phyloP scores from a whole-genome alignment of 30 jellyfish, hydroid and myxozoan species.

The Aurelia sp. region DNA sequence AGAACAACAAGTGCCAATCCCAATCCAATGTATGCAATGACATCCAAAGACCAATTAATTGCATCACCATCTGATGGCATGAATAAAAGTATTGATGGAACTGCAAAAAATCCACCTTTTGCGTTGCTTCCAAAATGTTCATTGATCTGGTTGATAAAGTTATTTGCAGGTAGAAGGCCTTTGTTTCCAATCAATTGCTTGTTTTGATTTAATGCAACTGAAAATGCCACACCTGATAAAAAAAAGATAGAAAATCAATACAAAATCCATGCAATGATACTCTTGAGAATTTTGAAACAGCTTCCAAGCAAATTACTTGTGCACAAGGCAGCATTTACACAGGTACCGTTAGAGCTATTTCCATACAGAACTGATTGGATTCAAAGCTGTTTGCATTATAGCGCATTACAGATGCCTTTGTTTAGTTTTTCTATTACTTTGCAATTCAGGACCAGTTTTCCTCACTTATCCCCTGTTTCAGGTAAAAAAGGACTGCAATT shows the following conservation, averaged over 20 bases:
- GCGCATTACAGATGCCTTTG: too few relatives aligned
- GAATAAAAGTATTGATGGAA: constrained; percentile 62
- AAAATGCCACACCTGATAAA: constrained; percentile 55
- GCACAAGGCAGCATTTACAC: too few relatives aligned
- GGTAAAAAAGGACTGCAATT: too few relatives aligned
- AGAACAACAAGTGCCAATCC: constrained; percentile 44
- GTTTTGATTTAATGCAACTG: constrained; percentile 67
- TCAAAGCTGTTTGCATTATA: too few relatives aligned
- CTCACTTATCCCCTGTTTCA: too few relatives aligned
- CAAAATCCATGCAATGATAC: neutral
- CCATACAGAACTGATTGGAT: too few relatives aligned
- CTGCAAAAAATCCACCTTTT: constrained; percentile 17
- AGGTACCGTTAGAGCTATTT: too few relatives aligned
- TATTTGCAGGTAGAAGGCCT: constrained; percentile 69
- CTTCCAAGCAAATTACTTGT: neutral
- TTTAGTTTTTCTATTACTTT: too few relatives aligned
- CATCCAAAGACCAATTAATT: constrained; percentile 65
- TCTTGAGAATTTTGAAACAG: neutral
- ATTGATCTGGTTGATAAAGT: constrained; percentile 11
- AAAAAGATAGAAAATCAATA: neutral
- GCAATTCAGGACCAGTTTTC: too few relatives aligned
- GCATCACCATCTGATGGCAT: constrained; percentile 1
- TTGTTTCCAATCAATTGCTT: constrained; percentile 63
- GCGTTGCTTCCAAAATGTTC: constrained; percentile 40
- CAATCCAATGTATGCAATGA: constrained; percentile 57